These are phyloP conservation scores for Drosophila gaucha DNA, from an alignment of 2,888 invertebrate species.

Conservation along the genomic window DNA sequence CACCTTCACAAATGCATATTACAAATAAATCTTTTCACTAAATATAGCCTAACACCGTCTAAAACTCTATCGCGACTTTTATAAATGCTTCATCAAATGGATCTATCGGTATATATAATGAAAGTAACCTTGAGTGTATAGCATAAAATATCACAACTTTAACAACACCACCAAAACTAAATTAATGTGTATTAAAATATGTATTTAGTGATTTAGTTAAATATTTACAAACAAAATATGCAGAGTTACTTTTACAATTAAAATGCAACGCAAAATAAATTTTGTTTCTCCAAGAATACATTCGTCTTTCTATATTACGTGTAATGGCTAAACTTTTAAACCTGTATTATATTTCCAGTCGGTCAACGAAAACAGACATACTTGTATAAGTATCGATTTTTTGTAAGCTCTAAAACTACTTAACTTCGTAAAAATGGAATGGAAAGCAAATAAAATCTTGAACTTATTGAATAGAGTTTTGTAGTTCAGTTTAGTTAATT, in stretches of 20 bases:
- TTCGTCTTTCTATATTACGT: neutral
- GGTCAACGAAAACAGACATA: too few relatives aligned
- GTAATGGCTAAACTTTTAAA: too few relatives aligned
- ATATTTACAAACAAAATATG: conserved; percentile 60
- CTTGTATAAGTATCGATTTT: too few relatives aligned
- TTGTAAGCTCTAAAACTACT: too few relatives aligned
- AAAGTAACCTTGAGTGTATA: conserved; percentile 57
- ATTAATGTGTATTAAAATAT: conserved; percentile 74
- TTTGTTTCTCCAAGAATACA: conserved; percentile 48
- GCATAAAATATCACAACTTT: conserved; percentile 59
- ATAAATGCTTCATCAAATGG: conserved; percentile 66
- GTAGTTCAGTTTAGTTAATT: too few relatives aligned
- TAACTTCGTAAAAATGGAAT: too few relatives aligned
- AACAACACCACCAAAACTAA: conserved; percentile 75
- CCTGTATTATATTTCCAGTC: too few relatives aligned
- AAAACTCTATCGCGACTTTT: conserved; percentile 51
- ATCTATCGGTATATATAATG: conserved; percentile 46
- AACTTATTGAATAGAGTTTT: too few relatives aligned
- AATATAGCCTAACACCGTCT: conserved; percentile 9
- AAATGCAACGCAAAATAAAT: conserved; percentile 61
- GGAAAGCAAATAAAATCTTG: too few relatives aligned
- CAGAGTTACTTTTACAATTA: conserved; percentile 67
- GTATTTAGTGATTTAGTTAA: conserved; percentile 70
- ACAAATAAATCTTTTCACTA: conserved; percentile 28
- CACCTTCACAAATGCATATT: conserved; percentile 28